A percentile compares a stretch with the other conserved stretches of the same genome.
These are phyloP conservation scores for Hoplodrina blanda DNA, from an alignment of 2,888 invertebrate species.

Conservation along the genomic window DNA sequence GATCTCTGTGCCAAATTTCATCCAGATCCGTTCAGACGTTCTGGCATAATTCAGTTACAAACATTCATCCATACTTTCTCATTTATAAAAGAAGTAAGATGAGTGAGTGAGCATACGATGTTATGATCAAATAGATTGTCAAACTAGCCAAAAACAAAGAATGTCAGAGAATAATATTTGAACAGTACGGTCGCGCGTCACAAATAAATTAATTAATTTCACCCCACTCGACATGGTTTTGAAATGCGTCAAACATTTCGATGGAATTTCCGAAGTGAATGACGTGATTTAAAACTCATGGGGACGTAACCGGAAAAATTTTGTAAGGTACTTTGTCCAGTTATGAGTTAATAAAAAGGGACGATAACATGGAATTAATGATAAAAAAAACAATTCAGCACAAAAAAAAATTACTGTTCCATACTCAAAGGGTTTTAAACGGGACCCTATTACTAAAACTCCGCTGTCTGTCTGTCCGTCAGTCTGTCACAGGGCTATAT, in stretches of 20 bases:
- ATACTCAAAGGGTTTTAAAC: no score
- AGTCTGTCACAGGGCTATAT: no score
- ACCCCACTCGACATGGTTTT: constrained; percentile 58
- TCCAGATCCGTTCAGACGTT: no score
- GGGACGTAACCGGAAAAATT: constrained; percentile 45
- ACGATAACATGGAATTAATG: background rate
- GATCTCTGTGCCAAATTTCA: no score
- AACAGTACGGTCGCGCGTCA: constrained; percentile 21
- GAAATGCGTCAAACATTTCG: constrained; percentile 66
- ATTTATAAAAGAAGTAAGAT: no score
- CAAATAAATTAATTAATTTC: constrained; percentile 65
- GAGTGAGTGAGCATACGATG: no score
- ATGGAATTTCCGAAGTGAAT: constrained; percentile 63
- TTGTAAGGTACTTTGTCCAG: constrained; percentile 7
- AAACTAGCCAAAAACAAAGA: constrained; percentile 17
- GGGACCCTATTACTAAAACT: no score
- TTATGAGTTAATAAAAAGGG: background rate
- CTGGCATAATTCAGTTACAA: no score
- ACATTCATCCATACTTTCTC: no score
- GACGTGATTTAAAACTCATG: constrained; percentile 65
- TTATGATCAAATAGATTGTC: background rate
- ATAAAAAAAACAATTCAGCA: background rate
- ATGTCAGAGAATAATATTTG: constrained; percentile 31
- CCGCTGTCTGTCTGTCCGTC: no score
- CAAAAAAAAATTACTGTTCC: no score